Percentiles rank a stretch among this genome's conserved stretches.
phyloP scores from a whole-genome alignment of 2,797 vertebrate species.

The Sebastes wilsoni region DNA sequence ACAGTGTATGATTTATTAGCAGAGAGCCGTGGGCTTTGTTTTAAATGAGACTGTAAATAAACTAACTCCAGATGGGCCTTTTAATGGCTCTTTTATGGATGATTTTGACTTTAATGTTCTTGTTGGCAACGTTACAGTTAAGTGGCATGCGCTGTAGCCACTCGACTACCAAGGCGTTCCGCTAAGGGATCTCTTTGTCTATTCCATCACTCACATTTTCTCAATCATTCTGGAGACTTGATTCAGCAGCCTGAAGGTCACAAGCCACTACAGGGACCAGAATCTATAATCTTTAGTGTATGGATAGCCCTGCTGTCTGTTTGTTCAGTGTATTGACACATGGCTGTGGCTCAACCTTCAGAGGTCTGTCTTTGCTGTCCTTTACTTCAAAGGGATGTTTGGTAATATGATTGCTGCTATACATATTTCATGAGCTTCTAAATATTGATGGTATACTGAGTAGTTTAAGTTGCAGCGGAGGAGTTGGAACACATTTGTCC shows the following conservation, averaged over 20 bases:
- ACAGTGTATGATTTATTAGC: slow-evolving; percentile 6
- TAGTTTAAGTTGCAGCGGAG: slow-evolving; percentile 34
- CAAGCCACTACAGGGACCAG: background rate
- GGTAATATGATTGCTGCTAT: slow-evolving; percentile 54
- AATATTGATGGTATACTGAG: slow-evolving; percentile 65
- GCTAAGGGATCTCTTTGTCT: background rate
- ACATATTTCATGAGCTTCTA: slow-evolving; percentile 72
- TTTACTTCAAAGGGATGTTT: slow-evolving; percentile 49
- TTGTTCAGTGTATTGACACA: slow-evolving; percentile 32
- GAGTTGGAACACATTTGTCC: background rate
- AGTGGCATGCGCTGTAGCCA: background rate
- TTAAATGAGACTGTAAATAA: slow-evolving; percentile 57
- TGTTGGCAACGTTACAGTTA: background rate
- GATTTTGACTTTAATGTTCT: slow-evolving; percentile 24
- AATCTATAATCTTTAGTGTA: slow-evolving; percentile 19
- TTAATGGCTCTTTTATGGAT: slow-evolving; percentile 35
- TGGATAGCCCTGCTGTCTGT: slow-evolving; percentile 30
- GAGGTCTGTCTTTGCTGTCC: slow-evolving; percentile 26
- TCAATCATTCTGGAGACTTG: slow-evolving; percentile 1
- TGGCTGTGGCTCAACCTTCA: slow-evolving; percentile 18
- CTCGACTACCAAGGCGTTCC: background rate
- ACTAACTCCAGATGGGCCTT: slow-evolving; percentile 34
- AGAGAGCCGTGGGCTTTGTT: slow-evolving; percentile 24
- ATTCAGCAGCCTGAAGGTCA: slow-evolving; percentile 19
- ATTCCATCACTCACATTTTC: slow-evolving; percentile 8